Base-by-base conservation (phyloP, 2,888 invertebrate genomes). In the Nomada flava region DNA sequence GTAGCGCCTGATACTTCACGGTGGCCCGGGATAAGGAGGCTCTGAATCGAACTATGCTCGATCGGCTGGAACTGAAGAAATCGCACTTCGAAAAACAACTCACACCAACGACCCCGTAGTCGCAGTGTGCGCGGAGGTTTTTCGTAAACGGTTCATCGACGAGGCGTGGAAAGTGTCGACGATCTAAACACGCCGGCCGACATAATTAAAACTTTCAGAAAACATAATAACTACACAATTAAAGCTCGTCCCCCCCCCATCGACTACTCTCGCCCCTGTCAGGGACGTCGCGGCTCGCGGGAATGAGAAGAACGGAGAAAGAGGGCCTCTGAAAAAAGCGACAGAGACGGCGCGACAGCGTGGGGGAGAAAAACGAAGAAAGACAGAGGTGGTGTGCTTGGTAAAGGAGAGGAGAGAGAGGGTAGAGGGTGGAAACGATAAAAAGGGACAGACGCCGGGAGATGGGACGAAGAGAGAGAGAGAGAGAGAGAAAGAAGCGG, bases 181-280 rank as follows among this genome's bases (percentile, higher is more conserved):
- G 83, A 84, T 82, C 84, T 81, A 73, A 81, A 77, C 76, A 77
- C 67, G 67, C 62, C 53, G 71, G 70, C 52, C 68, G 71, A 81
- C 84, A 85, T 88, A 87, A 87, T 89, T 89, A 87, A 87, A 88
- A 86, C 80, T 85, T 79, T 63, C 81, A 79, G 85, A 89, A 88
- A 88, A 85, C 88, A 88, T 88, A 89, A 89, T 88, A 89, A 87
- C 89, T 83, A 77, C 83, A 89, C 89, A 87, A 89, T 89, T 86
- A 89, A 88, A 88, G 79, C 81, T 84, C 86, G 85, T 86, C 82
- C 77, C 82, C 63, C 69, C 79, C 62, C 20, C 20, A 20, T 65
- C 55, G 65, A 68, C 67, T 23, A 13, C 29, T 20, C 47, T 11
- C 81, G 36, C 73, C 63, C 69, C 52, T 23, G 77, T 71, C 82